Evolutionary conservation across 2,113 vertebrate genomes (phyloP).

Genomic region (Pangasianodon gigas): DNA sequence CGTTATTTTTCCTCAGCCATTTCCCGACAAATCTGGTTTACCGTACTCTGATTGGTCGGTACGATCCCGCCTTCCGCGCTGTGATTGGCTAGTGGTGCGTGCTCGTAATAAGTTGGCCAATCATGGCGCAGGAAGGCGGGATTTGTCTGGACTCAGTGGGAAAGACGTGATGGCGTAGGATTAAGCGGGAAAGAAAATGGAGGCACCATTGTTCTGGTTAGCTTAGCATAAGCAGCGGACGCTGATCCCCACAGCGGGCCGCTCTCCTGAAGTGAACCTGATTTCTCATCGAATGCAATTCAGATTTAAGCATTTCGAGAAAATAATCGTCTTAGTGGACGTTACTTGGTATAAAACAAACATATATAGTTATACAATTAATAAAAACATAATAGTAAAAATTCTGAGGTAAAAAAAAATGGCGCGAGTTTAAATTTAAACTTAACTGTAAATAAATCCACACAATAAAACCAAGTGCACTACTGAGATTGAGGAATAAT

Average conservation of each 20-base stretch:
- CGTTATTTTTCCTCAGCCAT: conserved; percentile 17
- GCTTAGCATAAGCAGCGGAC: conserved; percentile 6
- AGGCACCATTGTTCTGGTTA: conserved; percentile 70
- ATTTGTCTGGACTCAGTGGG: conserved; percentile 56
- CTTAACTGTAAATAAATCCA: neutral
- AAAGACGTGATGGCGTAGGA: conserved; percentile 44
- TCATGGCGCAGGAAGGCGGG: neutral
- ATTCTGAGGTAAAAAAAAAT: neutral
- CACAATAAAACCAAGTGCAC: neutral
- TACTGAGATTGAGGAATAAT: no score
- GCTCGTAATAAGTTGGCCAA: neutral
- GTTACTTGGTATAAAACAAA: neutral
- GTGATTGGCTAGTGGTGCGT: neutral
- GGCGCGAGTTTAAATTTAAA: neutral
- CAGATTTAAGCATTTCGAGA: neutral
- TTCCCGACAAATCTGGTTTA: conserved; percentile 28
- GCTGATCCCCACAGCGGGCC: no score
- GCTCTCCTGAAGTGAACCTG: neutral
- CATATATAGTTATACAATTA: neutral
- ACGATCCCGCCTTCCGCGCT: neutral
- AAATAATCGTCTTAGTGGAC: neutral
- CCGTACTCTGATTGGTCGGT: neutral
- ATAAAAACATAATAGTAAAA: neutral
- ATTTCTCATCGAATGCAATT: neutral
- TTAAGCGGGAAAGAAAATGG: conserved; percentile 78